A percentile compares a stretch with the other conserved stretches of the same genome.
Evolutionary conservation across 1,140 invertebrate genomes (phyloP).

Genomic region (Halictus rubicundus): DNA sequence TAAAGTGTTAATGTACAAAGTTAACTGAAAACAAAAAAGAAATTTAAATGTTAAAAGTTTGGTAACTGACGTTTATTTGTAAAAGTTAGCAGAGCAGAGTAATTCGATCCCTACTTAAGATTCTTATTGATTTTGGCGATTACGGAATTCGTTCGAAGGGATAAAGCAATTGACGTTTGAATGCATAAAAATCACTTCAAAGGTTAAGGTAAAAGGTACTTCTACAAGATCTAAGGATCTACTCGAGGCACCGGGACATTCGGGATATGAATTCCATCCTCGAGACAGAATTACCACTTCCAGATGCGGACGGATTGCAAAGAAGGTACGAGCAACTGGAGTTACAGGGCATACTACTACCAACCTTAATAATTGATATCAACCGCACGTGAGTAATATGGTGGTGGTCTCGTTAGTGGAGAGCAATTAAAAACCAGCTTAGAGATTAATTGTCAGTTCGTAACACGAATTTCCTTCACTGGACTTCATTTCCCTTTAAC

Average conservation of each 20-base stretch:
- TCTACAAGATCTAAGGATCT: constrained; percentile 1
- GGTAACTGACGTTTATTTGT: too few species aligned
- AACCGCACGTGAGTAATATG: neutral
- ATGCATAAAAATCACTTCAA: constrained; percentile 4
- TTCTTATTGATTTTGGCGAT: neutral
- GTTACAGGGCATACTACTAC: constrained; percentile 15
- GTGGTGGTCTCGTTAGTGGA: constrained; percentile 19
- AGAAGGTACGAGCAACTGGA: constrained; percentile 14
- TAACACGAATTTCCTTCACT: neutral
- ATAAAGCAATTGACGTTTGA: neutral
- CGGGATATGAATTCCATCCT: constrained; percentile 21
- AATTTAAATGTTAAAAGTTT: too few species aligned
- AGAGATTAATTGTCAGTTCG: too few species aligned
- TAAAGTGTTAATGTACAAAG: too few species aligned
- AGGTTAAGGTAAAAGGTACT: constrained; percentile 11
- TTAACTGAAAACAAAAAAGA: too few species aligned
- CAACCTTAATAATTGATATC: constrained; percentile 46
- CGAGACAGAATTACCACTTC: constrained; percentile 49
- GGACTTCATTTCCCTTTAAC: too few species aligned
- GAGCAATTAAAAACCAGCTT: constrained; percentile 44
- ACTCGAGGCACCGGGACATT: neutral
- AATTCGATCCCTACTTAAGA: too few species aligned
- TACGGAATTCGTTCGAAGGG: neutral
- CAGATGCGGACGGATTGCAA: constrained; percentile 23
- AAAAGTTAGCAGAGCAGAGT: too few species aligned